These are phyloP conservation scores for Anadara kagoshimensis DNA, from an alignment of 1,140 invertebrate genomes.

Conservation along the genomic window DNA sequence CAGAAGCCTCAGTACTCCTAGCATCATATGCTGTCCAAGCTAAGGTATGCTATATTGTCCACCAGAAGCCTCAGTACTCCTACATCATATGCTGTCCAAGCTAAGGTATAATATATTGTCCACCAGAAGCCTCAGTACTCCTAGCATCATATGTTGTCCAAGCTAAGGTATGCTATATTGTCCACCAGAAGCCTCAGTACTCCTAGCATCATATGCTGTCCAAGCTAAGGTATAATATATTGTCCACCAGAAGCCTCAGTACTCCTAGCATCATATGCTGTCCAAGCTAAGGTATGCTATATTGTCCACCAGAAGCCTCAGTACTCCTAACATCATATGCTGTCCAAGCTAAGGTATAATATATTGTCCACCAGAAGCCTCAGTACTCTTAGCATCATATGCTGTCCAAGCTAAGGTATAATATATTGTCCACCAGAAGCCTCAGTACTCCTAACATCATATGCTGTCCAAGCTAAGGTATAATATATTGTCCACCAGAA, in stretches of 20 bases:
- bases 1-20: too few species aligned
- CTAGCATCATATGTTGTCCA: neutral
- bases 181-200: constrained; percentile 97
- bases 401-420: constrained; percentile 1
- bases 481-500: neutral
- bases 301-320: constrained; percentile 98
- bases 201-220: constrained; percentile 98
- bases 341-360: constrained; percentile 89
- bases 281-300: constrained; percentile 94
- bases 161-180: constrained; percentile 84
- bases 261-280: constrained; percentile 96
- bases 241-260: constrained; percentile 99
- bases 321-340: constrained; percentile 98
- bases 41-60: too few species aligned
- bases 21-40: too few species aligned
- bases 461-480: constrained; percentile 94
- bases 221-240: constrained; percentile 94
- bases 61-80: too few species aligned
- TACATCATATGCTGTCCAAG: too few species aligned
- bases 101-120: too few species aligned
- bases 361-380: constrained; percentile 66
- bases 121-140: neutral
- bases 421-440: constrained; percentile 82
- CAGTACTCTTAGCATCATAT: neutral
- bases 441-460: constrained; percentile 97